Base-by-base conservation (phyloP, 2,797 vertebrate species). In the Dipus sagitta region DNA sequence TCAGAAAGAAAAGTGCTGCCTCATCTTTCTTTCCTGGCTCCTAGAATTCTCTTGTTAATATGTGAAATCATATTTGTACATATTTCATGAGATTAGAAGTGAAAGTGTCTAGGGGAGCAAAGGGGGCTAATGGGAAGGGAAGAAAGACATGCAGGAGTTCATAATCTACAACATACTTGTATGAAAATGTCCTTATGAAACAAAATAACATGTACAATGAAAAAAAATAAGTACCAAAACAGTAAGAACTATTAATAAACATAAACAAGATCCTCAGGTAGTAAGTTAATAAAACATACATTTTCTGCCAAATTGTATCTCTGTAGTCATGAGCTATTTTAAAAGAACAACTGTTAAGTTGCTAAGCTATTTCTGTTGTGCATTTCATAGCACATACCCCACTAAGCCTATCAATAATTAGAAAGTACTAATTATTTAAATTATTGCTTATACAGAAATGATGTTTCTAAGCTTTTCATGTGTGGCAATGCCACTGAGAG, bases 321-420 rank as follows among this genome's bases (percentile, higher is more conserved):
- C 21, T 52, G 64, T 20, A 88, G n/a, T 38, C 65, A 42, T 15
- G 10, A 74, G 23, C 60, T 28, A 85, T 24, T 94, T 75, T 89
- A 84, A 38, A 92, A 79, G 5, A 72, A n/a, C 1, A 70, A 54
- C 32, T 71, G 7, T 52, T 7, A 20, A 20, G 76, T 75, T 75
- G 20, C 6, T 80, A 42, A 95, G 80, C 18, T 68, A 86, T 74
- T 88, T 88, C 14, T 34, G 23, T 92, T 60, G 26, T 64, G 30
- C 87, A 86, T 54, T 87, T 90, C 62, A 34, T 62, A 79, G n/a
- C 13, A 42, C 4, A 34, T 0, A 32, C 0, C 34, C 1, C 23
- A 65, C 47, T 64, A 8, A 12, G n/a, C 32, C 47, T 80, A 76
- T 17, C 28, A 87, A 52, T 3, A 71, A 72, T 65, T 47, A 47